Evolutionary conservation across 2,113 vertebrate genomes (phyloP).

Genomic region (Zosterops pallidus): DNA sequence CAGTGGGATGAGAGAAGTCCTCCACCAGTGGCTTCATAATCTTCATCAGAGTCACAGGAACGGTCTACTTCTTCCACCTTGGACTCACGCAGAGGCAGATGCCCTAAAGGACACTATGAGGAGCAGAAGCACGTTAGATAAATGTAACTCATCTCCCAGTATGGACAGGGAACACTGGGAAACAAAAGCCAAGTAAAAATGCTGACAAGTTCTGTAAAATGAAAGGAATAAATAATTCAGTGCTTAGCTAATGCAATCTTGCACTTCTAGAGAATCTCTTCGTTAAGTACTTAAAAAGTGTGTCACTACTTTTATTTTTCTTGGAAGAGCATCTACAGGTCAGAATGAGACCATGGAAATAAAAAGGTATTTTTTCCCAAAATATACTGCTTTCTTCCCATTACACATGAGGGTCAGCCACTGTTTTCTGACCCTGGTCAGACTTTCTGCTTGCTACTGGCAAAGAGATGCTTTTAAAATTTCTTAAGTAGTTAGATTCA

Average conservation of each 20-base stretch:
- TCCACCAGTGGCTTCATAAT: constrained; percentile 83
- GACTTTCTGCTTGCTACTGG: not conserved
- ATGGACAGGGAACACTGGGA: not conserved
- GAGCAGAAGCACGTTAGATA: not conserved
- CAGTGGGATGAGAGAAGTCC: constrained; percentile 86
- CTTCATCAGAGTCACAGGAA: constrained; percentile 90
- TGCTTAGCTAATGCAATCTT: not conserved
- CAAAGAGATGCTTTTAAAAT: not conserved
- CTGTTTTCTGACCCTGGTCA: not conserved
- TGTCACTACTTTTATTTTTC: not conserved
- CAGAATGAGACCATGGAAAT: not conserved
- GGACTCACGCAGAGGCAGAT: constrained; percentile 80
- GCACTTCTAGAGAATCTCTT: not conserved
- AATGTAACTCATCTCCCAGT: not conserved
- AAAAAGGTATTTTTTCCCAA: not conserved
- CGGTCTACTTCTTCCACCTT: constrained; percentile 88
- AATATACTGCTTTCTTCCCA: not conserved
- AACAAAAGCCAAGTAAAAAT: not conserved
- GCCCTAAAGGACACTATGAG: constrained; percentile 82
- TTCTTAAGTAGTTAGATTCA: not conserved
- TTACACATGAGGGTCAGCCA: not conserved
- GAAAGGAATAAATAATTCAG: not conserved
- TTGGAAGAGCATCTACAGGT: not conserved
- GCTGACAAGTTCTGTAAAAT: not conserved
- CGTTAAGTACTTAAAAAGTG: not conserved